Conservation (phyloP, 1,140 invertebrate genomes). For the Scylla paramamosain region DNA sequence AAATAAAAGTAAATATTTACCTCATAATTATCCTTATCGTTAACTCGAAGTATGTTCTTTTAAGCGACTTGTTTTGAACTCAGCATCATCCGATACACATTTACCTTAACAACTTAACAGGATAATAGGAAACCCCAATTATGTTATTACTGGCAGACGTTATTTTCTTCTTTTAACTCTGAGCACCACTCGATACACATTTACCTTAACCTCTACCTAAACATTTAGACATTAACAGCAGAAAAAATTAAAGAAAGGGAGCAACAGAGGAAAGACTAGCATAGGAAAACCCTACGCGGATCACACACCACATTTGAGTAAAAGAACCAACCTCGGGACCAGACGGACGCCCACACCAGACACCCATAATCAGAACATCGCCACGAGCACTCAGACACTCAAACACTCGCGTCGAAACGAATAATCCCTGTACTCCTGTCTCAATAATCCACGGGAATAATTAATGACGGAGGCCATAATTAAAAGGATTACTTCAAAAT, state of each 20-base stretch:
- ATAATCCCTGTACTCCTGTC: neutral
- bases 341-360: neutral
- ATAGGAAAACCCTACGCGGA: neutral
- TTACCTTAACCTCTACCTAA: neutral
- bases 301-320: neutral
- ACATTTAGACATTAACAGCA: neutral
- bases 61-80: too few species aligned
- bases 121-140: too few species aligned
- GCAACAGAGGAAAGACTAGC: neutral
- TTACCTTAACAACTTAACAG: too few species aligned
- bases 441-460: neutral
- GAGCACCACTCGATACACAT: neutral
- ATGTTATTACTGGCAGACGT: too few species aligned
- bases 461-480: neutral
- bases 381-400: neutral
- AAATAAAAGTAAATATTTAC: too few species aligned
- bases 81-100: too few species aligned
- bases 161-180: too few species aligned
- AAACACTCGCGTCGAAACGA: neutral
- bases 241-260: neutral
- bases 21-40: too few species aligned
- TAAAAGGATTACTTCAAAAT: constrained; percentile 24
- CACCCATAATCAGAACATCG: neutral
- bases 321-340: neutral
- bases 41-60: too few species aligned